Evolutionary conservation across 2,113 vertebrate species (phyloP).

Genomic region (Triplophysa dalaica): DNA sequence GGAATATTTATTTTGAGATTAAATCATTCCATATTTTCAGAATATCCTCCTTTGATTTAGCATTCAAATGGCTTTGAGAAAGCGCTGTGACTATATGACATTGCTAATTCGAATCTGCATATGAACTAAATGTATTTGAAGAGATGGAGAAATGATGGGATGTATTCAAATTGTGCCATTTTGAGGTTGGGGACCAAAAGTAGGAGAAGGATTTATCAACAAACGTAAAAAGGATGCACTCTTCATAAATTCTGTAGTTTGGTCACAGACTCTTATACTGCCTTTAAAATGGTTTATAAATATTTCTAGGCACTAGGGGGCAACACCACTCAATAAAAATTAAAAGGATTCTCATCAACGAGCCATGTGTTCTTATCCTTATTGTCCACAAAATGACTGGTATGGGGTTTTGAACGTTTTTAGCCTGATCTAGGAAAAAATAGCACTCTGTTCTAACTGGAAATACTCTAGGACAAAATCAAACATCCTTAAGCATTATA

Average conservation of each 20-base stretch:
- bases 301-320: slow-evolving; percentile 5
- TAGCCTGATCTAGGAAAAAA: not conserved
- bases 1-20: not conserved
- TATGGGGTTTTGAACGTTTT: slow-evolving; percentile 5
- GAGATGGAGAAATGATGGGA: not conserved
- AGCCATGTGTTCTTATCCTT: not conserved
- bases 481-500: not conserved
- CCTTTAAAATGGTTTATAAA: no score
- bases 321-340: not conserved
- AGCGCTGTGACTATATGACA: no score
- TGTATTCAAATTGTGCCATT: not conserved
- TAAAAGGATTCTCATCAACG: not conserved
- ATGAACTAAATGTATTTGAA: no score
- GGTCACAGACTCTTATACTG: no score
- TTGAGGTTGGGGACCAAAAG: not conserved
- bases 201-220: no score
- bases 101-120: not conserved
- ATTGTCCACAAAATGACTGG: not conserved
- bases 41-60: no score
- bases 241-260: no score
- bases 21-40: not conserved
- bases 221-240: no score
- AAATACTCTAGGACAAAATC: not conserved
- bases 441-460: not conserved
- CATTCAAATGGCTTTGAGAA: no score